Conservation (phyloP, 2,113 vertebrate species). For the Macrotis lagotis region DNA sequence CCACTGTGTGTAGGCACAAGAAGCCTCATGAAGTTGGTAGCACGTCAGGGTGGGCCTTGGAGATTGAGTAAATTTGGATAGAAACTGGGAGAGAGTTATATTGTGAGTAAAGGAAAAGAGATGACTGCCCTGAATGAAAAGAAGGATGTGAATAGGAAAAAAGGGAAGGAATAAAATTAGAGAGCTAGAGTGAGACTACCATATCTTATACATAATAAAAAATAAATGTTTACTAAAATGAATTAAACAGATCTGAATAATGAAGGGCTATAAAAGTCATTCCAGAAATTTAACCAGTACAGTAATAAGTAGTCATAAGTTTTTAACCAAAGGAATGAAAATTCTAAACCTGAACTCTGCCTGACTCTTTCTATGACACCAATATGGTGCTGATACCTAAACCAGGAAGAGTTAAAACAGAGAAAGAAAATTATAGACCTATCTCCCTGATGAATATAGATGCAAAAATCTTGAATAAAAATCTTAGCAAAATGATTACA, state of each 20-base stretch:
- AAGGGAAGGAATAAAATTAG: background rate
- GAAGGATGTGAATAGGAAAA: background rate
- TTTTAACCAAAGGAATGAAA: no score
- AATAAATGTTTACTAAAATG: background rate
- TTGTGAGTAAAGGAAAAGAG: background rate
- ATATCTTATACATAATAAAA: background rate
- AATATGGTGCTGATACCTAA: no score
- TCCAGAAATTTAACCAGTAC: background rate
- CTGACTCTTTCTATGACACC: no score
- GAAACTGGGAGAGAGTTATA: background rate
- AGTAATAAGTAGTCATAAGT: background rate
- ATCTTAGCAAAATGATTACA: no score
- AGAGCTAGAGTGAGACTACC: background rate
- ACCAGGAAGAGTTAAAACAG: no score
- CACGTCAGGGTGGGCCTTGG: background rate
- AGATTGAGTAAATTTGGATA: background rate
- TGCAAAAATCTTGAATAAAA: no score
- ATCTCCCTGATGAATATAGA: no score
- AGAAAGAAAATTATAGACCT: no score
- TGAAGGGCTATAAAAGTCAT: background rate
- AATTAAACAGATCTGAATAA: background rate
- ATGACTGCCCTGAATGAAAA: background rate
- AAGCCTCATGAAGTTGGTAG: background rate
- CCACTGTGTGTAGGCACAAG: no score
- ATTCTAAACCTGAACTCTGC: no score